phyloP scores from a whole-genome alignment of 1,140 invertebrate species.

The Uloborus diversus region DNA sequence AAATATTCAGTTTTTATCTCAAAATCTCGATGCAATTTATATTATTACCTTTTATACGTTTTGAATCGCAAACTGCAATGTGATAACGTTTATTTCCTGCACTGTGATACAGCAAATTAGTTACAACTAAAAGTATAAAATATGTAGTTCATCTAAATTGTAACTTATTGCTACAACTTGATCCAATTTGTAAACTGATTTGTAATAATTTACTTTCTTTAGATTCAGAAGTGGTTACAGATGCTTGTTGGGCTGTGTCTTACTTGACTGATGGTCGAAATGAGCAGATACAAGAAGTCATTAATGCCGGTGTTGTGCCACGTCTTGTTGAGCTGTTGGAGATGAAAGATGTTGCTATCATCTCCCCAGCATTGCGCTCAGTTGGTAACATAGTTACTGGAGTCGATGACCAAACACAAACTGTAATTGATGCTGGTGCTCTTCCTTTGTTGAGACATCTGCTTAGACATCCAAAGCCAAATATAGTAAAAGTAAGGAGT shows the following conservation, averaged over 20 bases:
- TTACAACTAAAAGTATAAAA: too few species aligned
- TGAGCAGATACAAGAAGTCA: constrained; percentile 95
- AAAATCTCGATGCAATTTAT: too few species aligned
- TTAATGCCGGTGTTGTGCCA: constrained; percentile 94
- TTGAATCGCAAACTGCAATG: too few species aligned
- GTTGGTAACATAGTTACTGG: constrained; percentile 99
- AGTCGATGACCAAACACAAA: constrained; percentile 97
- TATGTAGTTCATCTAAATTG: too few species aligned
- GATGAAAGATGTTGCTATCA: constrained; percentile 80
- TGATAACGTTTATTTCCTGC: too few species aligned
- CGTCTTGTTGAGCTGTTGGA: constrained; percentile 88
- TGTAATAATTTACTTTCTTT: background rate
- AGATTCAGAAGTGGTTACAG: constrained; percentile 89
- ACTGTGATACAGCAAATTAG: too few species aligned
- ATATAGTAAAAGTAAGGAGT: constrained; percentile 57
- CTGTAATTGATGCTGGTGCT: constrained; percentile 79
- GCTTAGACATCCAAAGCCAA: constrained; percentile 83
- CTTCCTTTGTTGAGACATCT: constrained; percentile 60
- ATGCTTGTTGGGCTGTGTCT: constrained; percentile 99
- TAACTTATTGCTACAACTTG: too few species aligned
- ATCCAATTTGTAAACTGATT: too few species aligned
- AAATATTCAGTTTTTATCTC: too few species aligned
- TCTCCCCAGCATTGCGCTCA: constrained; percentile 96
- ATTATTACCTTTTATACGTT: too few species aligned
- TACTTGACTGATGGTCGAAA: constrained; percentile 98